phyloP scores from a whole-genome alignment of 2,113 vertebrate genomes.

The Sigmodon hispidus region DNA sequence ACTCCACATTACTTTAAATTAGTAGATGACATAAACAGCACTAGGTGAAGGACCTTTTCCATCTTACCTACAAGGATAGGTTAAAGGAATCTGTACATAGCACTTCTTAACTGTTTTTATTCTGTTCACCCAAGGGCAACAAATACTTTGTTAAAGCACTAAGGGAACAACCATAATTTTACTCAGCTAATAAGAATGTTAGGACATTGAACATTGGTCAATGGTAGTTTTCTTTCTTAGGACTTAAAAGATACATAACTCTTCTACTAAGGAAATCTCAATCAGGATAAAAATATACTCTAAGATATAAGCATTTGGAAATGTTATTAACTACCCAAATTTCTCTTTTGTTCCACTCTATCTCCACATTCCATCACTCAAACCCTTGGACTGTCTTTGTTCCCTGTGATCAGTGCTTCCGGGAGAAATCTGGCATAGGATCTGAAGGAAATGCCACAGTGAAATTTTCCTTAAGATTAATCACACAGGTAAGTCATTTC shows the following conservation, averaged over 20 bases:
- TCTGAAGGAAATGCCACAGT: slow-evolving; percentile 83
- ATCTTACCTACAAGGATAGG: not conserved
- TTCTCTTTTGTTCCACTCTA: slow-evolving; percentile 82
- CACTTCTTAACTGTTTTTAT: not conserved
- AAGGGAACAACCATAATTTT: not conserved
- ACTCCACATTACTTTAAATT: not conserved
- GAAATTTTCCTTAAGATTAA: slow-evolving; percentile 81
- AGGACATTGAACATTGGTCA: slow-evolving; percentile 49
- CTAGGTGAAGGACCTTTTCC: not conserved
- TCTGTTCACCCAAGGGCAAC: not conserved
- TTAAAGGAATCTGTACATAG: not conserved
- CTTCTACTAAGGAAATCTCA: slow-evolving; percentile 31
- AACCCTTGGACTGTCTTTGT: slow-evolving; percentile 84
- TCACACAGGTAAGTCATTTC: slow-evolving; percentile 82
- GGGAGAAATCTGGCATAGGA: slow-evolving; percentile 83
- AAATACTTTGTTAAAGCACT: not conserved
- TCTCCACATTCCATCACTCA: slow-evolving; percentile 83
- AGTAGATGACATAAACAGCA: not conserved
- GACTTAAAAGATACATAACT: slow-evolving; percentile 45
- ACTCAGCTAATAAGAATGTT: slow-evolving; percentile 55
- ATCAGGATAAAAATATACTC: slow-evolving; percentile 48
- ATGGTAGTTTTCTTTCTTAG: not conserved
- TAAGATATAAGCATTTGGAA: slow-evolving; percentile 82
- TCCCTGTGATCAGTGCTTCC: slow-evolving; percentile 81
- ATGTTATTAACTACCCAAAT: slow-evolving; percentile 82